Percentiles rank a stretch among this genome's conserved stretches.
Conservation (phyloP, 2,888 invertebrate species). For the Sesamia inferens region DNA sequence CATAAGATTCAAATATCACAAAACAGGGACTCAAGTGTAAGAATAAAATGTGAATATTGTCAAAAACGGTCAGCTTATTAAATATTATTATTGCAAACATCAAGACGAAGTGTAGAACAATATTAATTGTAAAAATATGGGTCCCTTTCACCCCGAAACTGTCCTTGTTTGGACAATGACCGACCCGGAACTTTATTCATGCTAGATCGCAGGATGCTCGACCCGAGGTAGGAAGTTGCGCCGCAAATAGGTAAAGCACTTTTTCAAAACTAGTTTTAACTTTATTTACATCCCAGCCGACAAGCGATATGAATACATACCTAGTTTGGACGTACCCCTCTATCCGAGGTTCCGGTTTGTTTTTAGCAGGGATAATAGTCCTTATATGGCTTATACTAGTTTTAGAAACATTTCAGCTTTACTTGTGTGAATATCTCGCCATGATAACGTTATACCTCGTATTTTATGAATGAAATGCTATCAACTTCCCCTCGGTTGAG, state of each 20-base stretch:
- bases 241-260: no score
- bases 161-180: conserved; percentile 53
- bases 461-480: neutral
- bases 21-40: conserved; percentile 55
- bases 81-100: conserved; percentile 61
- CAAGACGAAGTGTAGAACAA: conserved; percentile 59
- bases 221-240: neutral
- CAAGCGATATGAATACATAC: no score
- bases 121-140: conserved; percentile 57
- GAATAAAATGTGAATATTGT: conserved; percentile 63
- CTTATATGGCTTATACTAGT: neutral
- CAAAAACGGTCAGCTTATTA: conserved; percentile 60
- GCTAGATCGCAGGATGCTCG: conserved; percentile 15
- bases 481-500: neutral
- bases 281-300: no score
- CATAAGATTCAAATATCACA: conserved; percentile 51
- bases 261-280: no score
- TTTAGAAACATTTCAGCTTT: neutral
- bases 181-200: conserved; percentile 25
- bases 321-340: no score
- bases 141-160: conserved; percentile 51
- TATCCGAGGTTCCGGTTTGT: no score
- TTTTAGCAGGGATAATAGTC: no score
- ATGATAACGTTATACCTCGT: no score
- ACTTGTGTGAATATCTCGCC: neutral